Percentiles rank a stretch among this genome's conserved stretches.
Evolutionary conservation across 2,888 invertebrate genomes (phyloP).

Genomic region (Nycteola revayana): DNA sequence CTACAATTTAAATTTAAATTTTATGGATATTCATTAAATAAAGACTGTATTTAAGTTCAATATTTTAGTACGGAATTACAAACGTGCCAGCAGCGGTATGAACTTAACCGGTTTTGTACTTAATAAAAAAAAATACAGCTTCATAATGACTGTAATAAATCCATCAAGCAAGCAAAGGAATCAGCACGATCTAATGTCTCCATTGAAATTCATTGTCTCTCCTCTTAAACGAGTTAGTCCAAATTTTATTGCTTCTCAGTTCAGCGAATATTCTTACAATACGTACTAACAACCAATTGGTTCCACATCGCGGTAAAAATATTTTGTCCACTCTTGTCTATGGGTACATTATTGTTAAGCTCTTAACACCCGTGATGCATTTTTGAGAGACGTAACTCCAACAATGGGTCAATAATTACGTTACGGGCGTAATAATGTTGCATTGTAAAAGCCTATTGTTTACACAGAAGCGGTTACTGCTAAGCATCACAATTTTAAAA

Average conservation of each 20-base stretch:
- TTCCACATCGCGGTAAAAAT: conserved; percentile 70
- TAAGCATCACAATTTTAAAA: conserved; percentile 37
- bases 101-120: too few relatives aligned
- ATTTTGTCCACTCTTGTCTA: conserved; percentile 62
- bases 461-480: conserved; percentile 65
- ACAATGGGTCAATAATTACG: conserved; percentile 73
- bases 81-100: too few relatives aligned
- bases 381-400: conserved; percentile 57
- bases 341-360: conserved; percentile 50
- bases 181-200: neutral
- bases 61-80: too few relatives aligned
- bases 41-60: too few relatives aligned
- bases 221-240: neutral
- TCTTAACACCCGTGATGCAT: conserved; percentile 62
- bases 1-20: too few relatives aligned
- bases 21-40: too few relatives aligned
- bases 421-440: conserved; percentile 69
- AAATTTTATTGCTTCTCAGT: conserved; percentile 8
- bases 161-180: too few relatives aligned
- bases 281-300: conserved; percentile 57
- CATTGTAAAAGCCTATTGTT: conserved; percentile 71
- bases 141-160: too few relatives aligned
- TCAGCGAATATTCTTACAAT: conserved; percentile 10
- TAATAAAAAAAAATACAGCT: too few relatives aligned
- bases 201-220: conserved; percentile 17